Evolutionary conservation across 2,797 vertebrate genomes (phyloP), one percentile per base, ranked within the genome.

Genomic region (Myoxocephalus aenaeus): DNA sequence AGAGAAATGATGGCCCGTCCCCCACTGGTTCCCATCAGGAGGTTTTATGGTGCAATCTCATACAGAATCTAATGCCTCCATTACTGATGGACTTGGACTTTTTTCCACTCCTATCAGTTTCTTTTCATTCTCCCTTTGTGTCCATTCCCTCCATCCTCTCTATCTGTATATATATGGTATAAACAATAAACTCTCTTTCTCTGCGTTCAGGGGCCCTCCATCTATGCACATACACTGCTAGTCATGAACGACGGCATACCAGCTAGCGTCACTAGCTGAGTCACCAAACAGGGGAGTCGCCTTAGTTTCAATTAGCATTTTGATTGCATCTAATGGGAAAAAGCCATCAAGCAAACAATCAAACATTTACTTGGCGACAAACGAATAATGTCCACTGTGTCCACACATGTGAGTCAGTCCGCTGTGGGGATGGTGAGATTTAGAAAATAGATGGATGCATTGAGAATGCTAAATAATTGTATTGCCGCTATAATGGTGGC

Each of bases 241-340:
- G 65, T 71, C 25, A 6, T 32, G n/a, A 89, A 82, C 66, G 57
- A 82, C 65, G 64, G 76, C 72, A 54, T 46, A 73, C 73, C 86
- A 79, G 70, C 68, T 65, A 73, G 73, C 82, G 0, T 70, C 73
- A 59, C 69, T 29, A 82, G 82, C 82, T 70, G 27, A 65, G 20
- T 81, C 86, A 76, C 42, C 48, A 71, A 70, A 76, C 56, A 77
- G 62, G 87, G 86, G 86, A 90, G 86, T 83, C 13, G 58, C 79
- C 83, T 75, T 85, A 20, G 40, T 89, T 91, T 92, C 82, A 89
- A 94, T 95, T 92, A 92, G 87, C 91, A 93, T 94, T 95, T 93
- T 93, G 82, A 94, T 90, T 87, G 85, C 86, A 84, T 89, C 76
- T 73, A 71, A 80, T 85, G 82, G 74, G 93, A 81, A 83, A 59